Evolutionary conservation across 2,888 invertebrate species (phyloP), one percentile per base, ranked within the genome.

Genomic region (Chymomyza procnemis): DNA sequence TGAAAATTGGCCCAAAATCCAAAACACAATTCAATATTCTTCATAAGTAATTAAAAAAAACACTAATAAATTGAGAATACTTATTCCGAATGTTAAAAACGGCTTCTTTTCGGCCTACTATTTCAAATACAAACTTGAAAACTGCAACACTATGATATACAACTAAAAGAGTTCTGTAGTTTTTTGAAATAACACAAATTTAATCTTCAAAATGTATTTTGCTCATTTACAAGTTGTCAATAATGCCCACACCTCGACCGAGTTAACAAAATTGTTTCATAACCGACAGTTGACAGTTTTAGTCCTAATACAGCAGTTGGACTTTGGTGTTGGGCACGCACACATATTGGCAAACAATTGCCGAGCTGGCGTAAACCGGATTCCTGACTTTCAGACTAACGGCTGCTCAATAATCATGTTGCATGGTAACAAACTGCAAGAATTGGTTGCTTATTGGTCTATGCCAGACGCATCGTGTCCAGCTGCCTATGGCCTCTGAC

Each of bases 401-500:
- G 26, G 26, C 8, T 26, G 26, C 26, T 6, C 26, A 26, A 26
- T 8, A 26, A 26, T 8, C 26, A 4, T 26, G 26, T 26, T 26
- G 61, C 61, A 61, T 50, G 34, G 52, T 34, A 61, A 26, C 26
- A 41, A 41, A 41, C 12, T 41, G 34, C 34, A 41, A 41, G 34
- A 41, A 12, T 12, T 3, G 34, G 34, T 12, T 3, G 34, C 12
- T 12, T 12, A 12, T 12, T 41, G 34, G 34, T 41, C 12, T 41
- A 41, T 12, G 34, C 12, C 19, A 12, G 18, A 41, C 34, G 34
- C 12, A 12, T 41, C 12, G 12, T 12, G 12, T n/a, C 54, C 21
- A 54, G 16, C 54, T 54, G n/a, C 26, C 55, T 21, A 22, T 55
- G 6, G 21, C 55, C 21, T 26, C n/a, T 30, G n/a, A 14, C 8